Evolutionary conservation across 2,797 vertebrate species (phyloP).

Genomic region (Lateolabrax maculatus): DNA sequence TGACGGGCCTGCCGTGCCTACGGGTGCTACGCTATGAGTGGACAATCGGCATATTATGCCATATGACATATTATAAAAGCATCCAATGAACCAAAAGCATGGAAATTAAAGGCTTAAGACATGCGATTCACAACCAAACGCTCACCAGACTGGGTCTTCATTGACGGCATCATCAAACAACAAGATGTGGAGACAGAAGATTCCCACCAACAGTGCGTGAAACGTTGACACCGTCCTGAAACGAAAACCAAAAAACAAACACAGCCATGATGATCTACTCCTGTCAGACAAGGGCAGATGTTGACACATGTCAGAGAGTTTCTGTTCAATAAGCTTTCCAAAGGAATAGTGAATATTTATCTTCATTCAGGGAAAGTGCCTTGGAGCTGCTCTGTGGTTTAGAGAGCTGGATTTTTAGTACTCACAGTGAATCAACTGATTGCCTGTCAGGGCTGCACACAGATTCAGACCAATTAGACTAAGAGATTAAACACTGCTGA

Average conservation of each 20-base stretch:
- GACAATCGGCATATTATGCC: neutral
- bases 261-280: slow-evolving; percentile 10
- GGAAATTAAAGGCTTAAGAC: neutral
- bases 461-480: slow-evolving; percentile 73
- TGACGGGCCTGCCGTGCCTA: neutral
- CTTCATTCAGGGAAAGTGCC: slow-evolving; percentile 23
- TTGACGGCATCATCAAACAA: slow-evolving; percentile 92
- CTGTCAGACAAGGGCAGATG: neutral
- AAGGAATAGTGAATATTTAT: slow-evolving; percentile 12
- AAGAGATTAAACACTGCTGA: slow-evolving; percentile 74
- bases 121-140: slow-evolving; percentile 1
- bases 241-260: slow-evolving; percentile 9
- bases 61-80: neutral
- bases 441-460: slow-evolving; percentile 60
- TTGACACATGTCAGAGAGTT: slow-evolving; percentile 1
- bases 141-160: slow-evolving; percentile 96
- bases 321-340: neutral
- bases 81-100: neutral
- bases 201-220: slow-evolving; percentile 94
- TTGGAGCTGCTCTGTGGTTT: slow-evolving; percentile 30
- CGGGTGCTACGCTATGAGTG: neutral
- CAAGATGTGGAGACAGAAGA: slow-evolving; percentile 93
- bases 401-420: slow-evolving; percentile 32
- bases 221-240: slow-evolving; percentile 95
- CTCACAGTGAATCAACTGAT: slow-evolving; percentile 59